phyloP scores from a whole-genome alignment of 2,888 invertebrate species.

The Limnephilus lunatus region DNA sequence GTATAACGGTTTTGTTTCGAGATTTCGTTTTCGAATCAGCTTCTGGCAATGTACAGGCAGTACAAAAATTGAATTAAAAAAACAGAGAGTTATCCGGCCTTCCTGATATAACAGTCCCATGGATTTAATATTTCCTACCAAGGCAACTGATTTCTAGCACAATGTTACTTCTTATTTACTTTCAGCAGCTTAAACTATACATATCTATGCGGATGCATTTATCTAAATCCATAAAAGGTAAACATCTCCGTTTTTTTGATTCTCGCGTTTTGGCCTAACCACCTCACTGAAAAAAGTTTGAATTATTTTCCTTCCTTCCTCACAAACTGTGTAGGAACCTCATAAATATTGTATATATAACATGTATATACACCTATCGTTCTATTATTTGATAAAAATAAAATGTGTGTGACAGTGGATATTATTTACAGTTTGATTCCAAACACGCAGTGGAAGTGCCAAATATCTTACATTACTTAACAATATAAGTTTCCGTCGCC shows the following conservation, averaged over 20 bases:
- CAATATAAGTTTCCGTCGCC: conserved; percentile 45
- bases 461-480: conserved; percentile 9
- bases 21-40: too few species aligned
- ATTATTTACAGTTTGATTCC: neutral
- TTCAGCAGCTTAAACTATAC: neutral
- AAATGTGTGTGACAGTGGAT: neutral
- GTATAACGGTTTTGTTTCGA: too few species aligned
- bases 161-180: neutral
- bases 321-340: neutral
- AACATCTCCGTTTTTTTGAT: neutral
- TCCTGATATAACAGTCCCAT: neutral
- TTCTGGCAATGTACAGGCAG: too few species aligned
- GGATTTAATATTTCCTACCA: too few species aligned
- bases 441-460: neutral
- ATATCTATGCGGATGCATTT: neutral
- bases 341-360: too few species aligned
- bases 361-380: neutral
- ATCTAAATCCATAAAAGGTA: neutral
- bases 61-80: neutral
- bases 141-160: too few species aligned
- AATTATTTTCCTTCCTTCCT: neutral
- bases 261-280: neutral
- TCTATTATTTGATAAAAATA: neutral
- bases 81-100: neutral
- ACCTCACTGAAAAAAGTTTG: neutral